These are phyloP conservation scores for Pissodes strobi DNA, from an alignment of 1,140 invertebrate genomes.

Conservation along the genomic window DNA sequence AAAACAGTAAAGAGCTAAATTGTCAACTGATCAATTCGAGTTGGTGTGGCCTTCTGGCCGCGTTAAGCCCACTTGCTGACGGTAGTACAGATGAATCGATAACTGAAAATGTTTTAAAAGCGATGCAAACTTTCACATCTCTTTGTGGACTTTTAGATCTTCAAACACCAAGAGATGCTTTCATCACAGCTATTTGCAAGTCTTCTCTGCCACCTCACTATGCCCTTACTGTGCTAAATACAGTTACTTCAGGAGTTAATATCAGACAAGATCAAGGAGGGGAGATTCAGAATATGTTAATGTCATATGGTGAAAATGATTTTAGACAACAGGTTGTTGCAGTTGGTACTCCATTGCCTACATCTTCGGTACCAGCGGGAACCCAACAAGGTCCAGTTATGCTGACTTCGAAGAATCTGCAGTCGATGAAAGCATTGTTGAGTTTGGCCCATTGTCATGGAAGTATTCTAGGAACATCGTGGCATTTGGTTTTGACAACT, in stretches of 20 bases:
- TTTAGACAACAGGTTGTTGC: slow-evolving; percentile 90
- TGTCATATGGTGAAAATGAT: slow-evolving; percentile 63
- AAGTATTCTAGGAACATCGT: slow-evolving; percentile 87
- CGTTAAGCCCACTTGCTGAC: slow-evolving; percentile 88
- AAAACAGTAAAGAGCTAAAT: slow-evolving; percentile 65
- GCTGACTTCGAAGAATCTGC: slow-evolving; percentile 96
- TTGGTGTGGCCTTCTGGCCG: slow-evolving; percentile 92
- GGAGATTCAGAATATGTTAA: slow-evolving; percentile 34
- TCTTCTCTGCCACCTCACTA: slow-evolving; percentile 94
- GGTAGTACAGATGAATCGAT: slow-evolving; percentile 92
- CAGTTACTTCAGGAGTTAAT: slow-evolving; percentile 59
- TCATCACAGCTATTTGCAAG: slow-evolving; percentile 92
- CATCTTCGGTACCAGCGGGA: slow-evolving; percentile 74
- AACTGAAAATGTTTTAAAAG: slow-evolving; percentile 87
- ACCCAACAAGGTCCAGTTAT: slow-evolving; percentile 95
- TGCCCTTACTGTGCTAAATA: slow-evolving; percentile 83
- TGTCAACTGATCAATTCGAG: slow-evolving; percentile 89
- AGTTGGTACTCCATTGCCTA: slow-evolving; percentile 88
- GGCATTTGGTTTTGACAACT: slow-evolving; percentile 94
- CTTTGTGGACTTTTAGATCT: slow-evolving; percentile 77
- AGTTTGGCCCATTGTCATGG: slow-evolving; percentile 91
- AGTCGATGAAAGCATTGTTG: slow-evolving; percentile 91
- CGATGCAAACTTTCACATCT: slow-evolving; percentile 85
- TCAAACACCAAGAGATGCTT: slow-evolving; percentile 82
- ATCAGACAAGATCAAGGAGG: slow-evolving; percentile 47